Percentiles rank a stretch among this genome's conserved stretches.
These are phyloP conservation scores for Myotis daubentonii DNA, from an alignment of 2,797 vertebrate genomes.

Conservation along the genomic window DNA sequence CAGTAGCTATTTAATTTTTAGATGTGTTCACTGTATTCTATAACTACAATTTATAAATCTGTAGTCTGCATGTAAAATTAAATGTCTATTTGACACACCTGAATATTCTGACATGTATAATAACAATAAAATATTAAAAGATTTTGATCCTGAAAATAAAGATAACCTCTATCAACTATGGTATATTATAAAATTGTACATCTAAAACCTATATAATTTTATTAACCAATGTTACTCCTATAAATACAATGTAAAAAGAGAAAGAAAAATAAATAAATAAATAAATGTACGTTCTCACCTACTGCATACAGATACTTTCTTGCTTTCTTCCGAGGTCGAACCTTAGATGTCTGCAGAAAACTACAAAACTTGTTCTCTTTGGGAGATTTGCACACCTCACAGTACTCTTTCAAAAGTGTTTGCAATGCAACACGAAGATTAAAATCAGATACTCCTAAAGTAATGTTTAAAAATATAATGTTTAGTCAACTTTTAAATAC, in stretches of 20 bases:
- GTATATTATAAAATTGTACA: background rate
- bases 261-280: background rate
- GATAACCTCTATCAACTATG: constrained; percentile 87
- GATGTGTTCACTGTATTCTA: constrained; percentile 10
- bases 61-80: constrained; percentile 49
- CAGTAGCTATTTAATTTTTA: constrained; percentile 52
- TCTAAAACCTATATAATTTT: background rate
- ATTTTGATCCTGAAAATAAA: constrained; percentile 51
- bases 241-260: background rate
- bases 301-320: constrained; percentile 98
- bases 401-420: constrained; percentile 97
- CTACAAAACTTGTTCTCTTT: constrained; percentile 95
- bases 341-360: constrained; percentile 92
- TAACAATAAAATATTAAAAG: constrained; percentile 53
- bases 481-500: constrained; percentile 50
- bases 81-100: background rate
- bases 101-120: constrained; percentile 40
- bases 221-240: background rate
- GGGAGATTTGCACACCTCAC: constrained; percentile 93
- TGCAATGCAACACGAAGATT: constrained; percentile 97
- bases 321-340: constrained; percentile 96
- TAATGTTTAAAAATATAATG: constrained; percentile 62
- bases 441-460: constrained; percentile 94
- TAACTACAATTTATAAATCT: constrained; percentile 54
- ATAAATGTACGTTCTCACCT: constrained; percentile 86